Conservation (phyloP, 2,888 invertebrate genomes). For the Coecobrya sp. region DNA sequence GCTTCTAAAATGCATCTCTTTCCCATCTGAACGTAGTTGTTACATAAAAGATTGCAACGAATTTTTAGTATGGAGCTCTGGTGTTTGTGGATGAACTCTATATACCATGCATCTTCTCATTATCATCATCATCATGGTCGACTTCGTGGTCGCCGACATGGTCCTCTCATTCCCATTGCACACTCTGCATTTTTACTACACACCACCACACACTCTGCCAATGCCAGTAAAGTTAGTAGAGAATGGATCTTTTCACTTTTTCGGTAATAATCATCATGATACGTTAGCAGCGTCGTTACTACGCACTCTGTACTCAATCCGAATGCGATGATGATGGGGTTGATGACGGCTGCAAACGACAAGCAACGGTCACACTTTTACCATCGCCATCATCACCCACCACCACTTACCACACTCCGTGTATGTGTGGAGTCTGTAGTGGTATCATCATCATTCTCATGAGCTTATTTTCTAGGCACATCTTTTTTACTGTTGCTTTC, state of each 20-base stretch:
- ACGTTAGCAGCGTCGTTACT: neutral
- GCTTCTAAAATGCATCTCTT: neutral
- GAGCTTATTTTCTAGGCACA: neutral
- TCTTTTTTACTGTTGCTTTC: conserved; percentile 18
- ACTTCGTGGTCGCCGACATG: neutral
- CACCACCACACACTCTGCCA: neutral
- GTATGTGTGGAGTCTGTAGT: neutral
- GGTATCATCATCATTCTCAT: neutral
- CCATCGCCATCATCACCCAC: neutral
- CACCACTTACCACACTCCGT: neutral
- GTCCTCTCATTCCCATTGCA: neutral
- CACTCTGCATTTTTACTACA: neutral
- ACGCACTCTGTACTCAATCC: neutral
- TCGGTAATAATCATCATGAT: conserved; percentile 38
- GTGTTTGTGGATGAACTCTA: conserved; percentile 27
- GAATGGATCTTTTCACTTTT: conserved; percentile 58
- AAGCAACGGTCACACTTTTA: conserved; percentile 47
- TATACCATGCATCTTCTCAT: conserved; percentile 31
- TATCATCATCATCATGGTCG: neutral
- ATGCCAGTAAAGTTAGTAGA: neutral
- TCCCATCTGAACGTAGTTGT: neutral
- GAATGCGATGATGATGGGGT: conserved; percentile 36
- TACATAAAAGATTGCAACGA: neutral
- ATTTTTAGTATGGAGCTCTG: neutral
- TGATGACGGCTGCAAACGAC: conserved; percentile 62